Evolutionary conservation across 2,797 vertebrate species (phyloP).

Genomic region (Salmo trutta): DNA sequence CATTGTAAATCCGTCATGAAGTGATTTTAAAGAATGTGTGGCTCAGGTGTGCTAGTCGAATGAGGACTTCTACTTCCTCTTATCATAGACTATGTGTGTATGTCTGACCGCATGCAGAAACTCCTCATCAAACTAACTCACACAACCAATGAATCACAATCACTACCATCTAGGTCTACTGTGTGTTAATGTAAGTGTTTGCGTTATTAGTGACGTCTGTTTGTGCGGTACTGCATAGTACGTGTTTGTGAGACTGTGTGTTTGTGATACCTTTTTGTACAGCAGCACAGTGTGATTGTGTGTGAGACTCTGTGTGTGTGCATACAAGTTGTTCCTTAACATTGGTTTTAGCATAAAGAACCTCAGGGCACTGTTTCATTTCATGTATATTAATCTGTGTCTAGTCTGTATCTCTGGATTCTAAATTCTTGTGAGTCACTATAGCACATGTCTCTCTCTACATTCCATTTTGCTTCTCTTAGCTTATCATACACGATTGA

Average conservation of each 20-base stretch:
- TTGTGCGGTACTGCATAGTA: not conserved
- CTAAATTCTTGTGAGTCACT: too few species aligned
- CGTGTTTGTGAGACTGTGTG: not conserved
- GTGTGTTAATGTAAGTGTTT: not conserved
- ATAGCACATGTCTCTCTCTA: too few species aligned
- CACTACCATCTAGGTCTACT: not conserved
- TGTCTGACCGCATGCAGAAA: not conserved
- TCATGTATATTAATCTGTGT: too few species aligned
- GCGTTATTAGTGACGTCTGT: not conserved
- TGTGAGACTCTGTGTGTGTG: not conserved
- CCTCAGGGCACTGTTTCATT: too few species aligned
- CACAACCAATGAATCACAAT: not conserved
- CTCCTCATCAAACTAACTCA: not conserved
- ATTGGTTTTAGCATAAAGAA: not conserved
- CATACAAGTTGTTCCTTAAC: not conserved
- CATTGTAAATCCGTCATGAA: not conserved
- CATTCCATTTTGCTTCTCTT: too few species aligned
- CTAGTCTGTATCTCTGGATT: too few species aligned
- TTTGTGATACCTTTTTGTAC: not conserved
- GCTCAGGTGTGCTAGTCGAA: not conserved
- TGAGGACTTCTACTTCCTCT: not conserved
- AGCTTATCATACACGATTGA: too few species aligned
- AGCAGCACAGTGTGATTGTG: not conserved
- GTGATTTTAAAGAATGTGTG: not conserved
- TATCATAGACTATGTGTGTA: not conserved